These are phyloP conservation scores for Lucifuga dentata DNA, from an alignment of 2,113 vertebrate species.

Conservation along the genomic window DNA sequence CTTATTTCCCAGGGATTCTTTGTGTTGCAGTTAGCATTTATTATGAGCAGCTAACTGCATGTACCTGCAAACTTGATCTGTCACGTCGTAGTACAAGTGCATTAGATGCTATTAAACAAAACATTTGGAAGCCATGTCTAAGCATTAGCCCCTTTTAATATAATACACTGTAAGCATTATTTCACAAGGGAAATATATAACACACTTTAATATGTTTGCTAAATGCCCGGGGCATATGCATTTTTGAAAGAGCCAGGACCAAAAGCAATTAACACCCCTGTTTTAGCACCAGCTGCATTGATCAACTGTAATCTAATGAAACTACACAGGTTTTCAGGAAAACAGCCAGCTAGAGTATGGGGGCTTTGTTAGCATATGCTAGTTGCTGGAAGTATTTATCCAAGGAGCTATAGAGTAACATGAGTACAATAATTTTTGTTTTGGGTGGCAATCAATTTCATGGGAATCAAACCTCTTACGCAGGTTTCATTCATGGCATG, in stretches of 20 bases:
- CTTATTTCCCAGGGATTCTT: no score
- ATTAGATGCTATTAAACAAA: conserved; percentile 42
- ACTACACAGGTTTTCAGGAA: conserved; percentile 28
- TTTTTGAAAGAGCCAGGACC: conserved; percentile 16
- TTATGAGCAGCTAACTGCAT: no score
- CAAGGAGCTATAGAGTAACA: conserved; percentile 7
- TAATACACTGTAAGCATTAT: conserved; percentile 23
- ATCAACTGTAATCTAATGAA: conserved; percentile 65
- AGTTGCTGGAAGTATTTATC: conserved; percentile 13
- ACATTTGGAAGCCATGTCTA: conserved; percentile 24
- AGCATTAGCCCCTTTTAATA: conserved; percentile 34
- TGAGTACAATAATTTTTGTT: not conserved
- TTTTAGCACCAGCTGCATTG: conserved; percentile 50
- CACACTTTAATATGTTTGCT: conserved; percentile 43
- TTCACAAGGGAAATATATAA: conserved; percentile 41
- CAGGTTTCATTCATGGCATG: no score
- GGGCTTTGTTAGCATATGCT: conserved; percentile 10
- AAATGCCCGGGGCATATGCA: conserved; percentile 39
- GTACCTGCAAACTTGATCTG: conserved; percentile 4
- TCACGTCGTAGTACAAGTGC: conserved; percentile 18
- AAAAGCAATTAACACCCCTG: conserved; percentile 53
- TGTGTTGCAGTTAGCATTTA: no score
- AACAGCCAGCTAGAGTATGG: conserved; percentile 24
- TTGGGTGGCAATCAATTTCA: not conserved
- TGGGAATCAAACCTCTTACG: no score